Base-by-base conservation (phyloP, 1,140 invertebrate genomes). In the Melanaphis sacchari region DNA sequence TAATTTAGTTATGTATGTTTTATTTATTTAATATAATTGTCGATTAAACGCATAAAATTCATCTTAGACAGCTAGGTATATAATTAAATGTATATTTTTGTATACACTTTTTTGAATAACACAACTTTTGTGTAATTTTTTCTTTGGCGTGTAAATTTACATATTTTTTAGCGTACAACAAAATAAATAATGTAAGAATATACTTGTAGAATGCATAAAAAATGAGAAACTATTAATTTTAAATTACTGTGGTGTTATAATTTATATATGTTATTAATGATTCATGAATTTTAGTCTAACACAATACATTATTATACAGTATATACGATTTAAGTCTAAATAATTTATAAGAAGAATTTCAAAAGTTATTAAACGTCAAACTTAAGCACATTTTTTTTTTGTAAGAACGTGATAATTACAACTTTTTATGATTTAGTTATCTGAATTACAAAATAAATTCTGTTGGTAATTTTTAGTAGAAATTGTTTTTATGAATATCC, bases 61-160 rank as follows among this genome's bases (percentile, higher is more conserved):
- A 88, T 36, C 31, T 88, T 24, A 31, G 11, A 66, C 31, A 11
- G n/a, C n/a, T 31, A 87, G 15, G 26, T 43, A n/a, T 31, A 87
- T 24, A 41, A 36, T 49, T 49, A 49, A 36, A 88, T 46, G 49
- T 88, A 38, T 88, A 46, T 88, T 88, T 88, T 49, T 88, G n/a
- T 88, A 49, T 88, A 49, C 31, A 88, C 41, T 88, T n/a, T n/a
- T n/a, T n/a, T n/a, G n/a, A 18, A 36, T 31, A 88, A 49, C n/a
- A 88, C 1, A 31, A 49, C 5, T 49, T 24, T 88, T 88, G 18
- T 15, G 8, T 46, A 49, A 26, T 88, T 88, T 46, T 88, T 87
- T n/a, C n/a, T 46, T n/a, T 84, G 8, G 43, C n/a, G 85, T 46
- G 43, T 49, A 46, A 31, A 24, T 52, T 89, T 8, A n/a, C 87